Evolutionary conservation across 2,888 invertebrate species (phyloP), one percentile per base, ranked within the genome.

Genomic region (Eristalis tenax): DNA sequence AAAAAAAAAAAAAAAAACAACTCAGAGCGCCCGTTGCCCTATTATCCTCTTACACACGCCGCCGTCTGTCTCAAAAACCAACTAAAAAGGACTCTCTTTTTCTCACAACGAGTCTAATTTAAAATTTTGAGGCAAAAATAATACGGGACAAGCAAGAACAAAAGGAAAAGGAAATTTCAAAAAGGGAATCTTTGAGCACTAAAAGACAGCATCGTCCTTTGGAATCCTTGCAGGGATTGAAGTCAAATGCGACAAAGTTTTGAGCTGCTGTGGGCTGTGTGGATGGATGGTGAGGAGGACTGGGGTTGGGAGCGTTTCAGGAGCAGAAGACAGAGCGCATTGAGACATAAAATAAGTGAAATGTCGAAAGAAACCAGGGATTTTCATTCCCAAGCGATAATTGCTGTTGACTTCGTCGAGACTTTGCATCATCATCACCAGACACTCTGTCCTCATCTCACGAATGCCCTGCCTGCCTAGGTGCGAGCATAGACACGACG

Each of bases 401-500:
- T 83, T 86, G 78, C 56, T 86, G 83, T 86, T 83, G 83, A 86
- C 83, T 86, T 83, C 78, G 66, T 71, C 75, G 75, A 83, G 78
- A 86, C 75, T 83, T 83, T 75, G 56, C 74, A 77, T 81, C 85
- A 73, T 64, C 77, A 35, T 38, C 61, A 11, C 1, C 59, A 23
- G 26, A 23, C 26, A 59, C 26, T 5, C 4, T 3, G 26, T 26
- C 26, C 0, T 59, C 18, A 11, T 35, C 56, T 26, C 8, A 5
- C n/a, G 59, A 59, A 66, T 59, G 26, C 23, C 57, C 4, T 26
- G 1, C 10, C 32, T 32, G 35, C 35, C 56, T 65, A 13, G 23
- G 43, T 40, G 28, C 26, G 28, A 28, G 28, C 18, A 32, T 50
- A 18, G n/a, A 50, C 18, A 18, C 50, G 50, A 50, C n/a, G 2